These are phyloP conservation scores for Cherax quadricarinatus DNA, from an alignment of 1,140 invertebrate genomes.

Conservation along the genomic window DNA sequence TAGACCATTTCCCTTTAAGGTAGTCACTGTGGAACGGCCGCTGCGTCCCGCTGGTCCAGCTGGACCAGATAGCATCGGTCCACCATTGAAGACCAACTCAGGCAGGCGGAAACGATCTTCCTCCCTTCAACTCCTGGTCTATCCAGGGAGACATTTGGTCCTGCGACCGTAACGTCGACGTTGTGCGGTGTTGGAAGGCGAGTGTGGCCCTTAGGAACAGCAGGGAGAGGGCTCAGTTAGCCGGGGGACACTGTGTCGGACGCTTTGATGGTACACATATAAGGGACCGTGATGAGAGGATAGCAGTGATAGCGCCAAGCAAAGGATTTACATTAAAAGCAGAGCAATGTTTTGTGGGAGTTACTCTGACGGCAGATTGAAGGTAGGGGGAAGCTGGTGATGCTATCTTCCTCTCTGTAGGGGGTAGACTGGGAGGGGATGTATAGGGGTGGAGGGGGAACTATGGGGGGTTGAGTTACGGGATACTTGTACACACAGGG, in stretches of 20 bases:
- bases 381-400: neutral
- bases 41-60: neutral
- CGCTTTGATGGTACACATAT: slow-evolving; percentile 38
- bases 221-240: neutral
- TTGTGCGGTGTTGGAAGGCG: neutral
- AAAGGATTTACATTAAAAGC: slow-evolving; percentile 29
- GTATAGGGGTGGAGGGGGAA: too few relatives aligned
- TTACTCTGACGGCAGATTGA: neutral
- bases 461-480: too few relatives aligned
- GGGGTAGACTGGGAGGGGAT: too few relatives aligned
- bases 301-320: neutral
- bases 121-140: neutral
- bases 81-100: neutral
- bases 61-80: neutral
- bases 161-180: neutral
- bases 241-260: neutral
- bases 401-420: too few relatives aligned
- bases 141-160: neutral
- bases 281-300: neutral
- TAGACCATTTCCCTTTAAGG: neutral
- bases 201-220: neutral
- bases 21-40: neutral
- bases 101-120: neutral
- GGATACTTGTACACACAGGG: too few relatives aligned
- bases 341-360: neutral